Base-by-base conservation (phyloP, 2,888 invertebrate species). In the Aporophyla lueneburgensis region DNA sequence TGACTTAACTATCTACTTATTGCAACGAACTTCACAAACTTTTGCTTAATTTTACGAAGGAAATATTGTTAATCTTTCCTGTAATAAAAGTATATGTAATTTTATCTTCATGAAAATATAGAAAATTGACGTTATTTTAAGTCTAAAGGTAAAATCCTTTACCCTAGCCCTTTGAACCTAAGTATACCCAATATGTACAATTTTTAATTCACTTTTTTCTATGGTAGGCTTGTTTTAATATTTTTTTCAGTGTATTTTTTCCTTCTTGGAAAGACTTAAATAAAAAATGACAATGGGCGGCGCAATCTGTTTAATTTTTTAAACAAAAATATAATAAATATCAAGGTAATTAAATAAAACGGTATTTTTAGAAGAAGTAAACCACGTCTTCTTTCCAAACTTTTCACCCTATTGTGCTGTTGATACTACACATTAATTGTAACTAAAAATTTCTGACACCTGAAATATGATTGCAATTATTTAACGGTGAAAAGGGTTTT, bases 391-490 rank as follows among this genome's bases (percentile, higher is more conserved):
- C 40, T 71, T 78, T 80, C 53, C 46, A 33, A 68, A 49, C 68
- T 68, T 77, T 75, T 65, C 68, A 63, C 54, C 49, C 65, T 27
- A 73, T 75, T 68, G 54, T 71, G 5, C 58, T 24, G n/a, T 71
- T 82, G 68, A 81, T 71, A 71, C 56, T 24, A 54, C 46, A 40
- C 63, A 74, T 84, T 77, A 53, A 78, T 71, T 78, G 33, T 71
- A 69, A 78, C 59, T 61, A 33, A 78, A 68, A 63, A 71, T 54
- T 54, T 72, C 46, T 56, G 80, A 63, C 84, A 63, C 51, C 46
- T 68, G 63, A 80, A 71, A 78, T 59, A 80, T 83, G 68, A 68
- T 59, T n/a, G 58, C 43, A 33, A 80, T 83, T 53, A 79, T 78
- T 78, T 68, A 54, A 40, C 49, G 2, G 9, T 49, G 40, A 63